Conservation (phyloP, 1,140 invertebrate species). For the Hyposmocoma kahamanoa region DNA sequence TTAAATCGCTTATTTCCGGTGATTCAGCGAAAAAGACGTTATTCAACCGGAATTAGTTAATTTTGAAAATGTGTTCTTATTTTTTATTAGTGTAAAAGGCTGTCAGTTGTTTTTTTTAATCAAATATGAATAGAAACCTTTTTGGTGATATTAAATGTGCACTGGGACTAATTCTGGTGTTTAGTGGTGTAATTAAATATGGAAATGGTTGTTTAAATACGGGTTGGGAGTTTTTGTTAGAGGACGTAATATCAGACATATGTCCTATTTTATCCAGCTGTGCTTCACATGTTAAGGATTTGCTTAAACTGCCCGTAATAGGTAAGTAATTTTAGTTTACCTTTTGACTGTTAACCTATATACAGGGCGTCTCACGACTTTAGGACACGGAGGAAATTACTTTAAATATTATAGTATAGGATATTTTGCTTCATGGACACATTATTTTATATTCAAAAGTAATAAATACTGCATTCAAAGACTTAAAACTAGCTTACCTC, state of each 20-base stretch:
- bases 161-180: constrained; percentile 20
- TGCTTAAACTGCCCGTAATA: constrained; percentile 29
- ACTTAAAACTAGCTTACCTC: no score
- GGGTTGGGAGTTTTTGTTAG: constrained; percentile 42
- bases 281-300: constrained; percentile 33
- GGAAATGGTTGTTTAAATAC: constrained; percentile 35
- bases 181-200: constrained; percentile 30
- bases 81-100: background rate
- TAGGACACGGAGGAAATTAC: no score
- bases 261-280: constrained; percentile 43
- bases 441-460: no score
- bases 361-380: no score
- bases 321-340: constrained; percentile 24
- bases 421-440: no score
- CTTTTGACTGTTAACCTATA: no score
- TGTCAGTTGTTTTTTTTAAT: background rate
- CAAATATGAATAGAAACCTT: constrained; percentile 7
- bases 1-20: no score
- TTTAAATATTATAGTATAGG: no score
- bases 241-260: constrained; percentile 39
- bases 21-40: no score
- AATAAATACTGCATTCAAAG: no score
- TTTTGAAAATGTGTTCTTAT: background rate
- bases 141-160: constrained; percentile 13
- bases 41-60: no score